A percentile compares a stretch with the other conserved stretches of the same genome.
Conservation (phyloP, 2,797 vertebrate species). For the Helarctos malayanus region DNA sequence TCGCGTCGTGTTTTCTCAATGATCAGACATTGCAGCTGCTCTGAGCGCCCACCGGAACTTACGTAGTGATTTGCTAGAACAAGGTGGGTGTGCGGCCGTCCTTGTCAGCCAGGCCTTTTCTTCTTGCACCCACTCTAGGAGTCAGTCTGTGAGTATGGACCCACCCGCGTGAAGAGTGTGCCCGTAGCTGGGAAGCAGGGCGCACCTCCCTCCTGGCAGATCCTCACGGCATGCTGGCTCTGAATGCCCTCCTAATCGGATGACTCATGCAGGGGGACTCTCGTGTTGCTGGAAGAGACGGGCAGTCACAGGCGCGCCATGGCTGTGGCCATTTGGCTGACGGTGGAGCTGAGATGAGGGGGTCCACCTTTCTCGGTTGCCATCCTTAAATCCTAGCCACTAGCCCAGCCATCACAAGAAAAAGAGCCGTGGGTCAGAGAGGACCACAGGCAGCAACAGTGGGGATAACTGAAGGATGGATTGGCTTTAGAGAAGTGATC, state of each 20-base stretch:
- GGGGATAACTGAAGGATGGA: background rate
- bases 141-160: fast-evolving
- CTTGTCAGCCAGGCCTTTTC: no score
- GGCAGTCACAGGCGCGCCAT: fast-evolving
- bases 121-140: background rate
- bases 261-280: no score
- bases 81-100: background rate
- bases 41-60: background rate
- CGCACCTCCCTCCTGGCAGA: no score
- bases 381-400: background rate
- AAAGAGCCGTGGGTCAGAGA: background rate
- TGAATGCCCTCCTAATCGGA: background rate
- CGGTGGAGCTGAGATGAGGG: no score
- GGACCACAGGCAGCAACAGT: background rate
- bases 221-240: background rate
- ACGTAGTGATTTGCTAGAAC: no score
- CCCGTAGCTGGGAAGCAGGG: background rate
- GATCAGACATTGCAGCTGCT: background rate
- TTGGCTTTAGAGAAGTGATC: background rate
- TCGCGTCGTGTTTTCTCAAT: background rate
- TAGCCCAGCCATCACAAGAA: background rate
- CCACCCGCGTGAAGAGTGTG: fast-evolving
- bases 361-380: background rate
- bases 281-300: no score
- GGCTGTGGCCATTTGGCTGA: background rate